Evolutionary conservation across 2,113 vertebrate genomes (phyloP).

Genomic region (Ornithorhynchus anatinus): DNA sequence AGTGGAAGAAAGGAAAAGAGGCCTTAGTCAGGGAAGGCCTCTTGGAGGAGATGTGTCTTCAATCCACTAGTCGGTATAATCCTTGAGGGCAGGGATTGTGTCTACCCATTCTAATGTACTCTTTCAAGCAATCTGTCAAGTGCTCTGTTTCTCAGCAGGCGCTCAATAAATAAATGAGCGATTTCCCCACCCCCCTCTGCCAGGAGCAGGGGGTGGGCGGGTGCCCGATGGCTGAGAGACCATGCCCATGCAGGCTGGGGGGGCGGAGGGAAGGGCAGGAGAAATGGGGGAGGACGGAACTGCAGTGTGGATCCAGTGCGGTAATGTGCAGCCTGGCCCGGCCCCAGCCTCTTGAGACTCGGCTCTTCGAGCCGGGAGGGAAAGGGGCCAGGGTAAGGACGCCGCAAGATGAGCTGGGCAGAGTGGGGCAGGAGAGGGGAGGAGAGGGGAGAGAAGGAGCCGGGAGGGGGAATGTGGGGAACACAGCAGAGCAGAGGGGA

Average conservation of each 20-base stretch:
- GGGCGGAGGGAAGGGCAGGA: background rate
- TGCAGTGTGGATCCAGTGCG: too few relatives aligned
- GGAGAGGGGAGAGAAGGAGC: background rate
- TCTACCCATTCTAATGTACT: too few relatives aligned
- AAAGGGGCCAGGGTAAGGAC: background rate
- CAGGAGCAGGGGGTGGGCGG: too few relatives aligned
- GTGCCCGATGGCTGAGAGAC: too few relatives aligned
- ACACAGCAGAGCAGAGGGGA: background rate
- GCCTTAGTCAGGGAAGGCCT: too few relatives aligned
- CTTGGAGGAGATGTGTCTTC: too few relatives aligned
- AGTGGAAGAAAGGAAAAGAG: too few relatives aligned
- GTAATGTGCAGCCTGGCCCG: background rate
- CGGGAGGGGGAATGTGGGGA: background rate
- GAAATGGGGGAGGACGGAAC: background rate
- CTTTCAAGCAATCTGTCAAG: too few relatives aligned
- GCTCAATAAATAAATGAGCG: too few relatives aligned
- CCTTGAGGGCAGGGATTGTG: too few relatives aligned
- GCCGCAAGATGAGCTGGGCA: constrained; percentile 33
- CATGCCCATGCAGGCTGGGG: background rate
- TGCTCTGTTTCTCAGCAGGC: too few relatives aligned
- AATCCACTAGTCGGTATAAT: too few relatives aligned
- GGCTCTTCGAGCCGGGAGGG: background rate
- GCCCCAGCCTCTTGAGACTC: background rate
- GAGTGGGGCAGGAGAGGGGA: background rate
- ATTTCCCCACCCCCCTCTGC: background rate